phyloP scores from a whole-genome alignment of 2,797 vertebrate genomes.

The Platalea minor region DNA sequence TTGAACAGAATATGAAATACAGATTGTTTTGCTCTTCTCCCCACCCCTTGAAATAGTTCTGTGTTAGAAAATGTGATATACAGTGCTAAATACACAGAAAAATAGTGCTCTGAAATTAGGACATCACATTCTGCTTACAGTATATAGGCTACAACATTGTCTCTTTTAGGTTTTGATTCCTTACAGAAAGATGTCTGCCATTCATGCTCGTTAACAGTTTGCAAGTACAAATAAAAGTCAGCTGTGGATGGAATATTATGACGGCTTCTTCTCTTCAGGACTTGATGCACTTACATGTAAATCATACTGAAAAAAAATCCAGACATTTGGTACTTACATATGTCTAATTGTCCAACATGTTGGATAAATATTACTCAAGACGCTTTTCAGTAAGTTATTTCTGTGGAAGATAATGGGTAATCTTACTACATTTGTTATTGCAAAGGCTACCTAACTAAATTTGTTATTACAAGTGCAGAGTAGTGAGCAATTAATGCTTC shows the following conservation, averaged over 20 bases:
- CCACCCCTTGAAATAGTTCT: not conserved
- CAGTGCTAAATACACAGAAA: not conserved
- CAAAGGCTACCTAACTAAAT: slow-evolving; percentile 57
- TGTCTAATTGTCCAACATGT: slow-evolving; percentile 49
- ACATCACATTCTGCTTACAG: not conserved
- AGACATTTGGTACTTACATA: slow-evolving; percentile 54
- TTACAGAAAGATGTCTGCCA: not conserved
- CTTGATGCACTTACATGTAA: slow-evolving; percentile 39
- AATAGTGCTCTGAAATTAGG: not conserved
- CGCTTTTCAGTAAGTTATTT: slow-evolving; percentile 45
- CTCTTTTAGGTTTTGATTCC: slow-evolving; percentile 10
- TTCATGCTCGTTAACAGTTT: slow-evolving; percentile 16
- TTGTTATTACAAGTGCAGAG: slow-evolving; percentile 34
- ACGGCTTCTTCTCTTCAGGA: slow-evolving; percentile 14
- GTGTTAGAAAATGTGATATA: not conserved
- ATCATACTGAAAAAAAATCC: slow-evolving; percentile 23
- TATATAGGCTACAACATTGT: not conserved
- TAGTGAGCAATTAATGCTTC: slow-evolving; percentile 47
- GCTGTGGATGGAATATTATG: slow-evolving; percentile 45
- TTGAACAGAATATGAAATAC: not conserved
- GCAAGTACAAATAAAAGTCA: slow-evolving; percentile 46
- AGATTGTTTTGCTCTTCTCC: not conserved
- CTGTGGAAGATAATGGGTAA: slow-evolving; percentile 57
- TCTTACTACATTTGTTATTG: slow-evolving; percentile 45
- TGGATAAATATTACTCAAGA: slow-evolving; percentile 55